Conservation (phyloP, 1,140 invertebrate genomes). For the Brachystomella parvula region DNA sequence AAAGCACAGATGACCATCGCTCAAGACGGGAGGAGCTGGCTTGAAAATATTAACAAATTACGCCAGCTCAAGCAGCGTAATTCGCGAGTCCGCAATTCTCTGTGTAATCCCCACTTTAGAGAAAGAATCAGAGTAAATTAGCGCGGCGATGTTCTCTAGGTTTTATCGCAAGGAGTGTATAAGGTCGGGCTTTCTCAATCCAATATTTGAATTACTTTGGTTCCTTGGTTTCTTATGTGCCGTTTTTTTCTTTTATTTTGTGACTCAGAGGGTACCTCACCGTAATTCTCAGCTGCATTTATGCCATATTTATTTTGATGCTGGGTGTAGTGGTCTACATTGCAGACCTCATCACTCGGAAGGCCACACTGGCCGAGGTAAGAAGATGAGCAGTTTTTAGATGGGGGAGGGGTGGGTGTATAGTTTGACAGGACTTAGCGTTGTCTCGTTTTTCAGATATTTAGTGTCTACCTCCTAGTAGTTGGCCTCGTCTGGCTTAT, state of each 20-base stretch:
- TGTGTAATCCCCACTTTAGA: too few species aligned
- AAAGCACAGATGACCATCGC: too few species aligned
- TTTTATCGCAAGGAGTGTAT: not conserved
- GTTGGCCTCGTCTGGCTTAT: slow-evolving; percentile 53
- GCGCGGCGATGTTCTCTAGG: not conserved
- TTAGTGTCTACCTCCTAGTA: slow-evolving; percentile 52
- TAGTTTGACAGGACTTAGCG: not conserved
- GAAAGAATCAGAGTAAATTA: not conserved
- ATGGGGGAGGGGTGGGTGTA: too few species aligned
- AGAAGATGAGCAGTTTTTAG: too few species aligned
- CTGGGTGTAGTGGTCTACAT: slow-evolving; percentile 56
- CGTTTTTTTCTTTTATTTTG: not conserved
- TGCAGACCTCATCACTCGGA: slow-evolving; percentile 50
- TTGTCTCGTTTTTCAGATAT: slow-evolving; percentile 46
- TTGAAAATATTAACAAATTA: too few species aligned
- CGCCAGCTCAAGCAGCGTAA: too few species aligned
- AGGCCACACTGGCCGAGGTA: slow-evolving; percentile 50
- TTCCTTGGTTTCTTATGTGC: not conserved
- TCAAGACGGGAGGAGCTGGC: too few species aligned
- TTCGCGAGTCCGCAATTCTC: too few species aligned
- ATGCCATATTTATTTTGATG: slow-evolving; percentile 57
- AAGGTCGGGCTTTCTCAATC: too few species aligned
- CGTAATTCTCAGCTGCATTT: slow-evolving; percentile 53
- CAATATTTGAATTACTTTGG: not conserved
- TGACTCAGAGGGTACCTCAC: slow-evolving; percentile 52